A percentile compares a stretch with the other conserved stretches of the same genome.
Conservation (phyloP, 2,113 vertebrate species). For the Hydrochoerus hydrochaeris region DNA sequence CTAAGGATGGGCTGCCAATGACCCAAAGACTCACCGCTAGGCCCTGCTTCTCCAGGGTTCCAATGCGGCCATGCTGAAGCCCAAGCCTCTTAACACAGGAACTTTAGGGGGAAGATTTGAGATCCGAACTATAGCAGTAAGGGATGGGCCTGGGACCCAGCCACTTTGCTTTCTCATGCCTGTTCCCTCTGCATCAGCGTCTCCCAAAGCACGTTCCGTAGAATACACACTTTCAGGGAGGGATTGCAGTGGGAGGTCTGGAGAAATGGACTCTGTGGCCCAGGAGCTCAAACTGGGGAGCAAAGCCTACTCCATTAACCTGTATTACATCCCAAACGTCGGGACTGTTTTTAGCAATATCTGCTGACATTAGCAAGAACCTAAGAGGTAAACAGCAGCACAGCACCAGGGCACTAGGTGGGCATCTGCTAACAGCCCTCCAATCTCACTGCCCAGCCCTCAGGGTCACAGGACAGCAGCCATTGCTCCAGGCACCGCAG, state of each 20-base stretch:
- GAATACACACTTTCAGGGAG: background rate
- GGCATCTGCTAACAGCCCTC: background rate
- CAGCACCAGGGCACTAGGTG: accelerated
- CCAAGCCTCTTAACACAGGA: background rate
- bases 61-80: background rate
- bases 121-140: background rate
- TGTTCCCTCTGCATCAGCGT: background rate
- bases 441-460: background rate
- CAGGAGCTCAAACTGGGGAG: background rate
- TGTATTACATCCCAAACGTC: background rate
- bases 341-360: background rate
- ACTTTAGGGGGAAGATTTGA: background rate
- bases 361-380: background rate
- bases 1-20: background rate
- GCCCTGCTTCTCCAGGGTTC: background rate
- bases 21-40: background rate
- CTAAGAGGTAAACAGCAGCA: no score
- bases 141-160: background rate
- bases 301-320: background rate
- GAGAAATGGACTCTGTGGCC: background rate
- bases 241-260: background rate
- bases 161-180: background rate
- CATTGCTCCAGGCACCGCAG: background rate
- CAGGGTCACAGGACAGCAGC: background rate
- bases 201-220: background rate